These are phyloP conservation scores for Cygnus atratus DNA, from an alignment of 2,113 vertebrate species.

Conservation along the genomic window DNA sequence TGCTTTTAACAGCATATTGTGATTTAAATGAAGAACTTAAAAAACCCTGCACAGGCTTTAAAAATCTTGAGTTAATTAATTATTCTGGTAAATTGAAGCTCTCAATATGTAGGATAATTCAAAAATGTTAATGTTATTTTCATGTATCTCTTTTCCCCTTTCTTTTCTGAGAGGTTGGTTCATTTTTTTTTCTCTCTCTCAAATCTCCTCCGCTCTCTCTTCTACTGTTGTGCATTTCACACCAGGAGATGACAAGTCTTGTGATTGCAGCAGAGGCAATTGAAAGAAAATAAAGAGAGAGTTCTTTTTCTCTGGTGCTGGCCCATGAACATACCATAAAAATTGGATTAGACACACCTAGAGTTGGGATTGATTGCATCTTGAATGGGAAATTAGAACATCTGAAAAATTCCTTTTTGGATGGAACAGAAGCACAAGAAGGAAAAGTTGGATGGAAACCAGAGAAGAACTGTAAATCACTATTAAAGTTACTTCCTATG, in stretches of 20 bases:
- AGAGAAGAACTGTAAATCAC: conserved; percentile 75
- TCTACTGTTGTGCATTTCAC: conserved; percentile 68
- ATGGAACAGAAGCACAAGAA: conserved; percentile 66
- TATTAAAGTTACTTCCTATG: conserved; percentile 74
- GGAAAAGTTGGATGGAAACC: conserved; percentile 77
- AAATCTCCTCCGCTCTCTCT: background rate
- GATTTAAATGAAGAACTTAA: background rate
- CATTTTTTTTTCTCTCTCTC: background rate
- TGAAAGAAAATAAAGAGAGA: conserved; percentile 67
- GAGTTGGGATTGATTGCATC: conserved; percentile 74
- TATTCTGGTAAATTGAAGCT: background rate
- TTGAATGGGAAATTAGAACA: conserved; percentile 77
- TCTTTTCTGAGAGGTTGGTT: background rate
- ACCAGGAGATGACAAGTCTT: conserved; percentile 71
- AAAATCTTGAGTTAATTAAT: background rate
- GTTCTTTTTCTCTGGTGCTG: conserved; percentile 57
- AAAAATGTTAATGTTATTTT: conserved; percentile 40
- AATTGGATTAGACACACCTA: conserved; percentile 73
- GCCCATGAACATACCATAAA: conserved; percentile 62
- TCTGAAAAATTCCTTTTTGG: conserved; percentile 73
- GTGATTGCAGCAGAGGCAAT: conserved; percentile 55
- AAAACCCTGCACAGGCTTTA: background rate
- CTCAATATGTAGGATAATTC: background rate
- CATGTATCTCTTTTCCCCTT: background rate
- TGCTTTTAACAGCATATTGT: background rate